Base-by-base conservation (phyloP, 2,797 vertebrate species). In the Aphelocoma californica region DNA sequence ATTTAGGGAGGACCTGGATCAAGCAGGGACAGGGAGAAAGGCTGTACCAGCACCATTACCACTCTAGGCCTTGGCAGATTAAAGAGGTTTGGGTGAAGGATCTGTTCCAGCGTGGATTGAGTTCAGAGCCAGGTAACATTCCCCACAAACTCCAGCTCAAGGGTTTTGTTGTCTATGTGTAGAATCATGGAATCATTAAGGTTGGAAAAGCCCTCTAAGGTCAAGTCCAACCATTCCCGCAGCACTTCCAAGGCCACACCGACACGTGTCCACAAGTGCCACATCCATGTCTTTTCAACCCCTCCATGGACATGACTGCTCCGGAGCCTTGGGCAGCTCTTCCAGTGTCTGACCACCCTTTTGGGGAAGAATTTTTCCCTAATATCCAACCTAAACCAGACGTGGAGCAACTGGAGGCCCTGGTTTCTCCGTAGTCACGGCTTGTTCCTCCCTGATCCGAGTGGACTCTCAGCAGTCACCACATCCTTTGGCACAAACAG, bases 161-260 rank as follows among this genome's bases (percentile, higher is more conserved):
- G 13, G 23, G 3, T 28, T 78, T 62, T 6, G 0, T 13, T 75
- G 26, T 54, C 31, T 38, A 0, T n/a, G 9, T 44, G 44, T 11
- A n/a, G 58, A 78, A 31, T 51, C 44, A 23, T 9, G 50, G 72
- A 57, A 40, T 17, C 18, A 28, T 3, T 34, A 5, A 38, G 10
- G 10, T 1, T 71, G 51, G 58, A 34, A 53, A 58, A 83, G 14
- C n/a, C 20, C 10, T 51, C 38, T 16, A 10, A 47, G n/a, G 12
- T 7, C 0, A 1, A 31, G 7, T 53, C 65, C n/a, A 58, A 5
- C 58, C 12, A 16, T 40, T 71, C 25, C 51, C 0, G 0, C 29
- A 42, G 54, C 26, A 14, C 53, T 48, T 47, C 61, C n/a, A 47
- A 47, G 25, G 34, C 29, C 38, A 57, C 32, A n/a, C 8, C 25